Conservation (phyloP, 2,113 vertebrate species). For the Thunnus thynnus region DNA sequence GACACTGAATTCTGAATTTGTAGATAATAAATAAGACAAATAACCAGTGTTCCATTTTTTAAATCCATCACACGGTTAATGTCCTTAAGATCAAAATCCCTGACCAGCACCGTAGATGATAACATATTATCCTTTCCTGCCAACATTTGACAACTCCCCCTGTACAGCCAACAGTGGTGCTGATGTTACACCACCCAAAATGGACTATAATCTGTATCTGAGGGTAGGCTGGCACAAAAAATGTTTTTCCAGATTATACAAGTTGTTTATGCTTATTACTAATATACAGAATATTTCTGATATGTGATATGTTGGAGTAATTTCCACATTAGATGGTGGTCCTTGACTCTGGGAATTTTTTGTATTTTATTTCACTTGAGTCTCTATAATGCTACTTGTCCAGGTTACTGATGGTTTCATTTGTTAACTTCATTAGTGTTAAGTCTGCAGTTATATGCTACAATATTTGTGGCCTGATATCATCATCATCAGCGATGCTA, state of each 20-base stretch:
- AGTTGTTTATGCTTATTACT: slow-evolving; percentile 10
- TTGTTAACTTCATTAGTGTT: neutral
- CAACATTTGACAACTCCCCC: slow-evolving; percentile 40
- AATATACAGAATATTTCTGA: too few relatives aligned
- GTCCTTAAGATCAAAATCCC: slow-evolving; percentile 4
- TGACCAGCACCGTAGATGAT: slow-evolving; percentile 4
- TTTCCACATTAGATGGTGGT: too few relatives aligned
- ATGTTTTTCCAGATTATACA: neutral
- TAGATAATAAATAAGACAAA: neutral
- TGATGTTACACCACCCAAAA: slow-evolving; percentile 58
- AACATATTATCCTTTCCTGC: slow-evolving; percentile 22
- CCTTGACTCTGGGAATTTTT: too few relatives aligned
- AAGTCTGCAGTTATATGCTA: neutral
- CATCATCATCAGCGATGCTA: neutral
- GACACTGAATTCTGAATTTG: neutral
- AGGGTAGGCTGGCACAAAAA: slow-evolving; percentile 22
- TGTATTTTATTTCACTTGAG: too few relatives aligned
- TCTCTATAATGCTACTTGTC: neutral
- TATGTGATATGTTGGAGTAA: too few relatives aligned
- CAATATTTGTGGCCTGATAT: too few relatives aligned
- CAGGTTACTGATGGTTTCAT: neutral
- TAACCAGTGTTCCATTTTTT: neutral
- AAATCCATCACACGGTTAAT: neutral
- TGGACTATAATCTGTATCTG: slow-evolving; percentile 62
- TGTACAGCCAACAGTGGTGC: slow-evolving; percentile 42